Percentiles rank a stretch among this genome's conserved stretches.
phyloP scores from a whole-genome alignment of 2,888 invertebrate species.

The Trisateles emortualis region DNA sequence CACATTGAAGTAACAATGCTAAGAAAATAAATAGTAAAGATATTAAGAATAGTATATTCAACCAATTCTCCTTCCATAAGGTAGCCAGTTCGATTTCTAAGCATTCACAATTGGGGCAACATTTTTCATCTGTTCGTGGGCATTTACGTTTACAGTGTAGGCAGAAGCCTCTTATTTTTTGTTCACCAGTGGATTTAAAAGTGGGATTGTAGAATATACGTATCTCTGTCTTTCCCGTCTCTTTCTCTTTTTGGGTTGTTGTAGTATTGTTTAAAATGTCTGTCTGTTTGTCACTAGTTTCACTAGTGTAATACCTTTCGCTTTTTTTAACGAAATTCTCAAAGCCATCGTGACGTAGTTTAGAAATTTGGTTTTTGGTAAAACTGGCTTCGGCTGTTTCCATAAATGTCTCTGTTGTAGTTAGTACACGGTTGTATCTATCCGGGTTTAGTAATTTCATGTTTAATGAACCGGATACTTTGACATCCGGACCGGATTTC shows the following conservation, averaged over 20 bases:
- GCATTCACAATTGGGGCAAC: conserved; percentile 73
- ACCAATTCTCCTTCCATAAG: conserved; percentile 78
- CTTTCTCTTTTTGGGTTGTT: conserved; percentile 66
- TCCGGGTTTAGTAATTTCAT: conserved; percentile 78
- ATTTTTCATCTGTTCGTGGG: conserved; percentile 71
- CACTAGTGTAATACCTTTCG: conserved; percentile 78
- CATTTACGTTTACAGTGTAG: conserved; percentile 70
- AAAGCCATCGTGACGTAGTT: conserved; percentile 67
- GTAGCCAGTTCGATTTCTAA: conserved; percentile 68
- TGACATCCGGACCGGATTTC: conserved; percentile 71
- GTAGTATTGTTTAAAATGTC: conserved; percentile 64
- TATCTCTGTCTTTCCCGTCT: conserved; percentile 77
- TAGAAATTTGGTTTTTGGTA: conserved; percentile 71
- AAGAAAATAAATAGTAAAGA: conserved; percentile 70
- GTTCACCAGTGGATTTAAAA: conserved; percentile 64
- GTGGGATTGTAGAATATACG: conserved; percentile 82
- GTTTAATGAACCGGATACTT: conserved; percentile 75
- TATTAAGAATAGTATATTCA: conserved; percentile 73
- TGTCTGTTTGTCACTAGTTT: conserved; percentile 66
- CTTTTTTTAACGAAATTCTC: conserved; percentile 81
- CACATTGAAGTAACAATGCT: conserved; percentile 69
- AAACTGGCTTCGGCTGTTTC: conserved; percentile 76
- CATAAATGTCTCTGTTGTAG: conserved; percentile 76
- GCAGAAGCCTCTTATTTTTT: conserved; percentile 65
- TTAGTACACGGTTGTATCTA: conserved; percentile 76